These are phyloP conservation scores for Tragelaphus buxtoni DNA, from an alignment of 2,113 vertebrate genomes.

Conservation along the genomic window DNA sequence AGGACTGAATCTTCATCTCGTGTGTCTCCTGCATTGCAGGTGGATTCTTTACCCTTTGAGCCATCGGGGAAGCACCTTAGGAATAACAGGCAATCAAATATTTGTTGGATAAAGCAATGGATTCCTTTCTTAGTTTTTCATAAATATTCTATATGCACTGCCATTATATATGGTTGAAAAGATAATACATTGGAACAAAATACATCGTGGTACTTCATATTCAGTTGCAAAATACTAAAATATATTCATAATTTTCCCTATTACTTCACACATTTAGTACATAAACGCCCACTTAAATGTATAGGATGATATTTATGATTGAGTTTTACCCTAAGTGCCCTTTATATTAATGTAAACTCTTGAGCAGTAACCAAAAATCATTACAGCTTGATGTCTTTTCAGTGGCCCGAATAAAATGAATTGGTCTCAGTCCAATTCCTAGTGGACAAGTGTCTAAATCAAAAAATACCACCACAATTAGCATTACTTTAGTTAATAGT, in stretches of 20 bases:
- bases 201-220: not conserved
- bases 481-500: constrained; percentile 67
- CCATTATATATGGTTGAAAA: not conserved
- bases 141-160: not conserved
- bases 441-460: constrained; percentile 67
- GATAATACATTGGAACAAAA: not conserved
- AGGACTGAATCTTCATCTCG: not conserved
- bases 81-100: not conserved
- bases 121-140: not conserved
- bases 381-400: constrained; percentile 61
- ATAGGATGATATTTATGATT: constrained; percentile 61
- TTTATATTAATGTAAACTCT: constrained; percentile 74
- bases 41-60: not conserved
- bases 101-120: not conserved
- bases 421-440: constrained; percentile 67
- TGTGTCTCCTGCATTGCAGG: not conserved
- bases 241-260: constrained; percentile 43
- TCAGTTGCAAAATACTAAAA: constrained; percentile 43
- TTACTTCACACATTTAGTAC: constrained; percentile 45
- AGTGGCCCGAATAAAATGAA: constrained; percentile 64
- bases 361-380: constrained; percentile 66
- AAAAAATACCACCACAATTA: constrained; percentile 66
- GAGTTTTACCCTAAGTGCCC: constrained; percentile 26
- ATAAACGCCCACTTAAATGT: constrained; percentile 59
- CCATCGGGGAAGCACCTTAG: not conserved